These are phyloP conservation scores for Myopa tessellatipennis DNA, from an alignment of 2,888 invertebrate species.

Conservation along the genomic window DNA sequence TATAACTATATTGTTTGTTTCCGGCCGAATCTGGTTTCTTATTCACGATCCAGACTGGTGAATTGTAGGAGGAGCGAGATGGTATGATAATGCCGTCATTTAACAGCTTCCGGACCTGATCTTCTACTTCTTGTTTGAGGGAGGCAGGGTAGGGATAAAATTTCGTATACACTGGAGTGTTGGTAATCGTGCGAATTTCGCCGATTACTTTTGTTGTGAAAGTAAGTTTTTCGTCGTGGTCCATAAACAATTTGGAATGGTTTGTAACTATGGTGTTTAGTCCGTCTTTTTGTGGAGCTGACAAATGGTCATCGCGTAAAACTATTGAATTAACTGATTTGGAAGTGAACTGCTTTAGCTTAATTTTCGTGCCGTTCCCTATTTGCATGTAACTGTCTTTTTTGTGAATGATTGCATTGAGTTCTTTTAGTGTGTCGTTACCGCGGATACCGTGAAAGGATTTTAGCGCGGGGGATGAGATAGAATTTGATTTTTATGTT, in stretches of 20 bases:
- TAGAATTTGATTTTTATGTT: slow-evolving; percentile 22
- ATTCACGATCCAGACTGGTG: too few relatives aligned
- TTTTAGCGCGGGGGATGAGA: slow-evolving; percentile 23
- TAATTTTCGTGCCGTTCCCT: too few relatives aligned
- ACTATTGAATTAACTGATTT: slow-evolving; percentile 15
- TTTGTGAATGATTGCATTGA: slow-evolving; percentile 18
- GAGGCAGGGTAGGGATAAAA: slow-evolving; percentile 33
- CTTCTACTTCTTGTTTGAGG: slow-evolving; percentile 26
- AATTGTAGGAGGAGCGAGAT: too few relatives aligned
- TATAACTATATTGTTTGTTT: too few relatives aligned
- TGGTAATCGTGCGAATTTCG: slow-evolving; percentile 28
- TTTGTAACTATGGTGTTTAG: neutral
- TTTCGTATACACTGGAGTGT: slow-evolving; percentile 30
- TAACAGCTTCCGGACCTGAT: slow-evolving; percentile 15
- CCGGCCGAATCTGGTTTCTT: too few relatives aligned
- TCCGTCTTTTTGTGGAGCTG: neutral
- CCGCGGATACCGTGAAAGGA: slow-evolving; percentile 26
- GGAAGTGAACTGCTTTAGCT: neutral
- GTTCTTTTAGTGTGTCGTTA: slow-evolving; percentile 27
- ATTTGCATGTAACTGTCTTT: too few relatives aligned
- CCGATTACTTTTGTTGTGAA: slow-evolving; percentile 21
- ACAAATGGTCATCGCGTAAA: neutral
- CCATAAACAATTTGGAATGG: neutral
- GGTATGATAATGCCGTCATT: too few relatives aligned
- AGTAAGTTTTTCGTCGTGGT: neutral